Base-by-base conservation (phyloP, 2,113 vertebrate genomes). In the Myrmecophaga tridactyla region DNA sequence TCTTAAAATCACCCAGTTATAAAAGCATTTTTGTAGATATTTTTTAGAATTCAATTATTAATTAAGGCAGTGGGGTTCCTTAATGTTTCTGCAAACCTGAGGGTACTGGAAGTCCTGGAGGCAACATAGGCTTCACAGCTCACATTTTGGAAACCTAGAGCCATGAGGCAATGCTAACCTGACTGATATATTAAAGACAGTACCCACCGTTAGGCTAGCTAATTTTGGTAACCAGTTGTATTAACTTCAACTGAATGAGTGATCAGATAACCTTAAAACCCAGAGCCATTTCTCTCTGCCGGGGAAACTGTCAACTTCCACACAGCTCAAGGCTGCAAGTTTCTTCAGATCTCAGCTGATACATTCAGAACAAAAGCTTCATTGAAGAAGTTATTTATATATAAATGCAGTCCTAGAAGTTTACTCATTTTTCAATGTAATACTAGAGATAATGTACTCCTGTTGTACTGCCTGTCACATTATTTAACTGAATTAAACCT, bases 401-500 rank as follows among this genome's bases (percentile, higher is more conserved):
- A 21, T 83, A 51, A 88, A 29, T 48, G 53, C 29, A 82, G 65
- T 60, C 36, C 62, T 82, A 43, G 77, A 70, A 78, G 82, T 41
- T 56, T 75, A 69, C n/a, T 78, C 67, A 53, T 36, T 69, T 92
- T 21, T 89, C 43, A 65, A 31, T 27, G 53, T 90, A 69, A 85
- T 76, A 15, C 77, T 62, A 80, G 31, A 91, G 84, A 46, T 34
- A 85, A 25, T 89, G 18, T 62, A 67, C 90, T 72, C 36, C 34
- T 78, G 46, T 48, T 58, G 82, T 67, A 77, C 20, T 60, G 23
- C 10, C 25, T 89, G 46, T 10, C n/a, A 93, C 4, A 34, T 62
- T 36, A 80, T 31, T 92, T 84, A 81, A 67, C 77, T 88, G 78
- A 95, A 80, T 1, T 75, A 25, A 92, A 62, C 53, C 31, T 94